phyloP scores from a whole-genome alignment of 2,888 invertebrate species.

The Atethmia centrago region DNA sequence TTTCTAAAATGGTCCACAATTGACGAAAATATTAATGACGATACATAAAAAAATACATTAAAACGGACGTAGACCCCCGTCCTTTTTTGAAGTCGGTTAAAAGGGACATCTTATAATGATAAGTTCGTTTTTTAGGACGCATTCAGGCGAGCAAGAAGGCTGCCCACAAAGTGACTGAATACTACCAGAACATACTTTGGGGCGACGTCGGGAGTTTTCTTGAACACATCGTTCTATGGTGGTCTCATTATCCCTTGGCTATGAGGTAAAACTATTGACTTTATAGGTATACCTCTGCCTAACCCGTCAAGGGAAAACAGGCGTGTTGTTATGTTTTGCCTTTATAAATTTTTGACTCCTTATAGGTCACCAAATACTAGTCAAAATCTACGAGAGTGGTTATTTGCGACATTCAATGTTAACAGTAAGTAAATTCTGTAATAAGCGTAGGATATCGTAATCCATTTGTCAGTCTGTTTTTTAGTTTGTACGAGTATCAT shows the following conservation, averaged over 20 bases:
- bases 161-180: slow-evolving; percentile 92
- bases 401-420: slow-evolving; percentile 90
- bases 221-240: slow-evolving; percentile 96
- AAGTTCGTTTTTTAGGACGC: slow-evolving; percentile 83
- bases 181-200: slow-evolving; percentile 95
- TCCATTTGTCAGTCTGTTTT: no score
- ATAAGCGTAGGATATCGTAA: not conserved
- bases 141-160: slow-evolving; percentile 91
- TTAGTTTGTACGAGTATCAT: no score
- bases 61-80: no score
- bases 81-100: no score
- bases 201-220: slow-evolving; percentile 94
- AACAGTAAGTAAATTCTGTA: slow-evolving; percentile 85
- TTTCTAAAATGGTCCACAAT: no score
- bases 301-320: no score
- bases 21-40: no score
- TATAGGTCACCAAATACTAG: slow-evolving; percentile 91
- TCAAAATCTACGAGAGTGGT: slow-evolving; percentile 92
- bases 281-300: no score
- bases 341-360: not conserved
- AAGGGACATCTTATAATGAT: not conserved
- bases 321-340: no score
- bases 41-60: no score
- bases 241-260: slow-evolving; percentile 94
- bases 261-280: slow-evolving; percentile 83